Percentiles rank a stretch among this genome's conserved stretches.
These are phyloP conservation scores for Calameuta idolon DNA, from an alignment of 2,888 invertebrate genomes.

Conservation along the genomic window DNA sequence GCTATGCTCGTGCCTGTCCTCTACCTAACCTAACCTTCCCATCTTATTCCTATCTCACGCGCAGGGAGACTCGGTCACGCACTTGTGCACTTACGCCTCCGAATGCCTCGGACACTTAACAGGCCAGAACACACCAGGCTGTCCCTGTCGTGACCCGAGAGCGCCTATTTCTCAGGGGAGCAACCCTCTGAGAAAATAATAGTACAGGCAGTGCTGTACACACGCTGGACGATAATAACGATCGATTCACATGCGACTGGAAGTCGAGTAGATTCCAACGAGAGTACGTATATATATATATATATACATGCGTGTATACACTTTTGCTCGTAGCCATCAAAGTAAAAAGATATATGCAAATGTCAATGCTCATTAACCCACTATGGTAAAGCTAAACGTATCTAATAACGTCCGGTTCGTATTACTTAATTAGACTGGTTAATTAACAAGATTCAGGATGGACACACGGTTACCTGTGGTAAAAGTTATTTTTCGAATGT, in stretches of 20 bases:
- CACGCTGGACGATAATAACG: not conserved
- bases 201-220: too few relatives aligned
- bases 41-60: not conserved
- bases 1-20: slow-evolving; percentile 26
- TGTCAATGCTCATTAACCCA: slow-evolving; percentile 43
- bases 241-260: not conserved
- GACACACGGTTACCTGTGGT: not conserved
- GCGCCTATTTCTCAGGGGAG: not conserved
- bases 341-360: slow-evolving; percentile 26
- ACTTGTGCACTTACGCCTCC: not conserved
- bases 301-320: too few relatives aligned
- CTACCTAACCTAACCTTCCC: not conserved
- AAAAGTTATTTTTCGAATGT: too few relatives aligned
- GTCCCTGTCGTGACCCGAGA: not conserved
- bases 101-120: not conserved
- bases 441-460: slow-evolving; percentile 33
- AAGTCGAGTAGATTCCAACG: not conserved
- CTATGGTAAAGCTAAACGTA: not conserved
- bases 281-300: too few relatives aligned
- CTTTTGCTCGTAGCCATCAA: not conserved
- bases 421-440: slow-evolving; percentile 35
- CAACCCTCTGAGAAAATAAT: not conserved
- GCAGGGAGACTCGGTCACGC: not conserved
- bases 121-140: not conserved
- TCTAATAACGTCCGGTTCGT: slow-evolving; percentile 36